A percentile compares a stretch with the other conserved stretches of the same genome.
phyloP scores from a whole-genome alignment of 2,888 invertebrate species.

The Luperina testacea region DNA sequence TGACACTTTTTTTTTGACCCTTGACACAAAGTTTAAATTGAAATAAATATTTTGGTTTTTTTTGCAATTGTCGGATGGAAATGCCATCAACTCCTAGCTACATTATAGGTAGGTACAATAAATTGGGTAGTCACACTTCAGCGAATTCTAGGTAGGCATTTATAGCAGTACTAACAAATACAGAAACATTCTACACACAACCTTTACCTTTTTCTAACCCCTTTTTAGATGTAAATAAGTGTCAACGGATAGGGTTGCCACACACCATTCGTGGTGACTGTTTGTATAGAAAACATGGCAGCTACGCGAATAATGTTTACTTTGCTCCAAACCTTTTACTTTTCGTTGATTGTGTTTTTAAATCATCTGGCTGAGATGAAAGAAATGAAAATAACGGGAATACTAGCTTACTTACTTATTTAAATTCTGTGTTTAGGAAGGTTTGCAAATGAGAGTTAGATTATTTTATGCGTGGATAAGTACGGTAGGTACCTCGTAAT shows the following conservation, averaged over 20 bases:
- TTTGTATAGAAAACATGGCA: conserved; percentile 73
- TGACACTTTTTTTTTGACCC: no score
- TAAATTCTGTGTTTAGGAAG: conserved; percentile 40
- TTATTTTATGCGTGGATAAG: conserved; percentile 17
- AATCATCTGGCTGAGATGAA: conserved; percentile 72
- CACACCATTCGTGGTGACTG: conserved; percentile 51
- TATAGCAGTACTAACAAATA: background rate
- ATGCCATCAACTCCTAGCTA: no score
- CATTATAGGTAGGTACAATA: no score
- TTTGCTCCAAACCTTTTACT: conserved; percentile 70
- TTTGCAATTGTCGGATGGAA: no score
- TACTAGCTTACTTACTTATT: conserved; percentile 33
- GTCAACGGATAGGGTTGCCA: conserved; percentile 71
- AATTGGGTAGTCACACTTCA: background rate
- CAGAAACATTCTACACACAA: conserved; percentile 31
- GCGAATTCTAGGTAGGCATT: background rate
- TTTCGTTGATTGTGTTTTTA: conserved; percentile 80
- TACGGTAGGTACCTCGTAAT: no score
- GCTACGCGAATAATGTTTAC: conserved; percentile 65
- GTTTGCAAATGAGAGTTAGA: conserved; percentile 20
- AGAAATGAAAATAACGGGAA: conserved; percentile 56
- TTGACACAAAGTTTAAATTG: no score
- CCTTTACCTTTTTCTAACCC: conserved; percentile 72
- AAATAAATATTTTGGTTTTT: no score
- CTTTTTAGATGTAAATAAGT: conserved; percentile 79